These are phyloP conservation scores for Himalopsyche japonica DNA, from an alignment of 2,888 invertebrate genomes.

Conservation along the genomic window DNA sequence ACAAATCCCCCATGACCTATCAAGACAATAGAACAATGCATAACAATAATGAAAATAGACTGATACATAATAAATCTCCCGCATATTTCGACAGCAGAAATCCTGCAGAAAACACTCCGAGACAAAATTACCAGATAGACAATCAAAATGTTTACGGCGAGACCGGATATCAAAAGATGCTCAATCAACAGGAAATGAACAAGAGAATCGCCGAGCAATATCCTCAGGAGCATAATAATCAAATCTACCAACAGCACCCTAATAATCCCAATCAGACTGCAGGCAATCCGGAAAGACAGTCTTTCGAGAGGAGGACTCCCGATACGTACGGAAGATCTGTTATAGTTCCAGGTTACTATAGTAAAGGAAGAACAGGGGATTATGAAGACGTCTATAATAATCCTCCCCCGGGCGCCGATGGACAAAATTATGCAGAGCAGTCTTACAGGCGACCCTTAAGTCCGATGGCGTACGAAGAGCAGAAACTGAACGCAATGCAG, in stretches of 20 bases:
- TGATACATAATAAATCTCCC: slow-evolving; percentile 33
- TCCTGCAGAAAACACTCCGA: slow-evolving; percentile 11
- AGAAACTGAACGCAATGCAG: slow-evolving; percentile 49
- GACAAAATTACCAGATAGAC: slow-evolving; percentile 31
- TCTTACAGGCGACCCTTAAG: slow-evolving; percentile 67
- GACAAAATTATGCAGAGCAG: slow-evolving; percentile 47
- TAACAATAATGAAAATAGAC: slow-evolving; percentile 42
- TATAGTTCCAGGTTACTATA: slow-evolving; percentile 51
- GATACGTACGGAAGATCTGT: slow-evolving; percentile 78
- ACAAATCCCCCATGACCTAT: slow-evolving; percentile 45
- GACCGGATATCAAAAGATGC: slow-evolving; percentile 34
- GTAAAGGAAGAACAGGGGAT: slow-evolving; percentile 61
- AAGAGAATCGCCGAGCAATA: slow-evolving; percentile 43
- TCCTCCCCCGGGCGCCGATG: slow-evolving; percentile 51
- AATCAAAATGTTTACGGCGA: slow-evolving; percentile 33
- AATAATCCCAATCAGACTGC: slow-evolving; percentile 43
- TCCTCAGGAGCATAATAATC: neutral
- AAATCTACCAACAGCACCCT: slow-evolving; percentile 16
- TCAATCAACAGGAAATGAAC: slow-evolving; percentile 36
- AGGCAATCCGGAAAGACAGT: slow-evolving; percentile 48
- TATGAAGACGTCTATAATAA: slow-evolving; percentile 77
- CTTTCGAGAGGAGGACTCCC: slow-evolving; percentile 75
- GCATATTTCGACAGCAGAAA: slow-evolving; percentile 30
- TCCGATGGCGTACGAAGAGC: slow-evolving; percentile 56
- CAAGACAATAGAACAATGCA: slow-evolving; percentile 29